Evolutionary conservation across 2,888 invertebrate species (phyloP).

Genomic region (Drosophila nigricruria): DNA sequence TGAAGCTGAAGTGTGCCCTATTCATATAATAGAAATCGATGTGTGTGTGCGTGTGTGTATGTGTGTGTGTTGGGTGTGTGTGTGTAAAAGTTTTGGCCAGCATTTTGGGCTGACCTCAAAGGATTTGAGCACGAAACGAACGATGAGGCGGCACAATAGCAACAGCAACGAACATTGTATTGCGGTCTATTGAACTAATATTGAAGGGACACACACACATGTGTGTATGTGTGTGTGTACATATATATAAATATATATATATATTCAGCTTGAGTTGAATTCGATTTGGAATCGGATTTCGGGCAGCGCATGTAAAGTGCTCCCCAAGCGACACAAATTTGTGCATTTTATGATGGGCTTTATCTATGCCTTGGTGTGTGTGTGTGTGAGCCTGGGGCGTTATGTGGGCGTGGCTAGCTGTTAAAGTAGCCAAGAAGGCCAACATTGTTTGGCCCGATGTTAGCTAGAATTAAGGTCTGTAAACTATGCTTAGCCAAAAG

Average conservation of each 20-base stretch:
- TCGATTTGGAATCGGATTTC: constrained; percentile 34
- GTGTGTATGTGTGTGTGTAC: not conserved
- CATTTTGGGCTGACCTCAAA: constrained; percentile 68
- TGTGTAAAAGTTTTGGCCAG: constrained; percentile 36
- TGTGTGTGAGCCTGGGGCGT: constrained; percentile 11
- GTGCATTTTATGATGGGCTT: constrained; percentile 64
- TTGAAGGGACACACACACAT: constrained; percentile 34
- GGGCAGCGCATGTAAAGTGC: constrained; percentile 51
- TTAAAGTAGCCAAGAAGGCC: constrained; percentile 3
- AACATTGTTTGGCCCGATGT: not conserved
- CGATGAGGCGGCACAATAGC: constrained; percentile 23
- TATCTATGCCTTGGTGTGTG: constrained; percentile 22
- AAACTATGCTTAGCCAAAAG: not conserved
- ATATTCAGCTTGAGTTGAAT: constrained; percentile 35
- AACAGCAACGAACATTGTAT: constrained; percentile 25
- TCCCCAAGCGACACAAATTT: constrained; percentile 72
- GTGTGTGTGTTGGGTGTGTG: constrained; percentile 8
- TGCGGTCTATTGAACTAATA: constrained; percentile 72
- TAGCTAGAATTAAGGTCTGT: not conserved
- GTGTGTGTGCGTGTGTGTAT: constrained; percentile 2
- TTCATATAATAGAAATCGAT: too few species aligned
- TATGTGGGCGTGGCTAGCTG: constrained; percentile 11
- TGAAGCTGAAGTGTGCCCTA: not conserved
- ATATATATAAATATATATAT: not conserved
- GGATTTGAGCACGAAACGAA: constrained; percentile 59